Base-by-base conservation (phyloP, 2,888 invertebrate species). In the Ptilodon capucinus region DNA sequence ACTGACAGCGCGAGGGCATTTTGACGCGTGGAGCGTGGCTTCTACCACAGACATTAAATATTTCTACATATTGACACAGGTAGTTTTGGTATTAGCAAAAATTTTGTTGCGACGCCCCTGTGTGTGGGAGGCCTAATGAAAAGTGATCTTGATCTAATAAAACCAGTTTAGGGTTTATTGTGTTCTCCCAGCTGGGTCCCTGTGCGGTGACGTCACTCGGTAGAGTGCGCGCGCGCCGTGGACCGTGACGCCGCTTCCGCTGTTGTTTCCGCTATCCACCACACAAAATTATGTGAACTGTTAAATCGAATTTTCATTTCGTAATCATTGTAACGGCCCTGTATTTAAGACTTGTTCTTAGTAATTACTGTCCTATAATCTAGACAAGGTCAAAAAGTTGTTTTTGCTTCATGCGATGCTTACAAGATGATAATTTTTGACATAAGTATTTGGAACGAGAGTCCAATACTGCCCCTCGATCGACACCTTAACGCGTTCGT, bases 231-330 rank as follows among this genome's bases (percentile, higher is more conserved):
- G 74, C 68, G 80, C 75, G 69, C 76, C 68, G 64, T 74, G 74
- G 82, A 85, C 86, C 88, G 71, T 86, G 85, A 86, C 86, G 80
- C 80, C 76, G 83, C 77, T 89, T 90, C 90, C 90, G 89, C 74
- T 69, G 76, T 63, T 69, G 75, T 80, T 89, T 91, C 90, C 90
- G 89, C 84, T 87, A 82, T 82, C 84, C 74, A 80, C 80, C 74
- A 73, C 74, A 73, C 80, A 72, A 78, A 72, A 82, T 80, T 81
- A 81, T 86, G 78, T 84, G 81, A 80, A 76, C 81, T 77, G 78
- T 78, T 81, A 68, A 81, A 80, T 81, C 69, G 71, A 71, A 75
- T 77, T 81, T 79, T 68, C 67, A 79, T 80, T 81, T 79, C 70
- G 76, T 79, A 74, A 78, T 66, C 54, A 51, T 46, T 53, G 55